Evolutionary conservation across 1,140 invertebrate genomes (phyloP).

Genomic region (Cylas formicarius): DNA sequence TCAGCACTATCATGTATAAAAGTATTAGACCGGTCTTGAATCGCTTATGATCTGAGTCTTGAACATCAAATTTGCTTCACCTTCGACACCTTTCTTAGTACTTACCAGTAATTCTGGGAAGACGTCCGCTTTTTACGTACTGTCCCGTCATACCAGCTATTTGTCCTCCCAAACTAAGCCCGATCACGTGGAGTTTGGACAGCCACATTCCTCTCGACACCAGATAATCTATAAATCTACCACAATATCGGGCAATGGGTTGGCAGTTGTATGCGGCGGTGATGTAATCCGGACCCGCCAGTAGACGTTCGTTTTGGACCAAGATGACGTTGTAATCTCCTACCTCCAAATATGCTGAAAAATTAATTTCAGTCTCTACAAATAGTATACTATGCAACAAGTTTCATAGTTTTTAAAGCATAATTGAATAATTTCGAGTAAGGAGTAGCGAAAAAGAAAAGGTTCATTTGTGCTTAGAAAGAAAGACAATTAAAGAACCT

Average conservation of each 20-base stretch:
- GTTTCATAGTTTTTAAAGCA: too few relatives aligned
- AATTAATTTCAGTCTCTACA: constrained; percentile 4
- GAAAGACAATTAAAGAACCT: too few relatives aligned
- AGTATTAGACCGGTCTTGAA: too few relatives aligned
- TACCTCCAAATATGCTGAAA: constrained; percentile 41
- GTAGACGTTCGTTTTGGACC: constrained; percentile 40
- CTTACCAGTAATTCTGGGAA: constrained; percentile 38
- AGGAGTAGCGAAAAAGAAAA: too few relatives aligned
- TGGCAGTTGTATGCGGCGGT: constrained; percentile 44
- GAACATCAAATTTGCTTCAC: not conserved
- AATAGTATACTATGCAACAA: too few relatives aligned
- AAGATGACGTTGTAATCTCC: constrained; percentile 45
- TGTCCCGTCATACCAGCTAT: constrained; percentile 25
- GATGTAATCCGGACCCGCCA: constrained; percentile 45
- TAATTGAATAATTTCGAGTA: too few relatives aligned
- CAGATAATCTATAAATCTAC: constrained; percentile 44
- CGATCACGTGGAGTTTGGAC: constrained; percentile 38
- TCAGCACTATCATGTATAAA: too few relatives aligned
- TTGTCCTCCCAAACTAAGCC: constrained; percentile 47
- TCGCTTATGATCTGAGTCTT: not conserved
- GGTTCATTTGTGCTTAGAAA: too few relatives aligned
- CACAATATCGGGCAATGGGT: constrained; percentile 42
- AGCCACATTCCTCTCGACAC: constrained; percentile 34
- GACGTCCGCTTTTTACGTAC: constrained; percentile 27
- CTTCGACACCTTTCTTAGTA: too few relatives aligned